Conservation (phyloP, 2,113 vertebrate genomes). For the Ochotona curzoniae region DNA sequence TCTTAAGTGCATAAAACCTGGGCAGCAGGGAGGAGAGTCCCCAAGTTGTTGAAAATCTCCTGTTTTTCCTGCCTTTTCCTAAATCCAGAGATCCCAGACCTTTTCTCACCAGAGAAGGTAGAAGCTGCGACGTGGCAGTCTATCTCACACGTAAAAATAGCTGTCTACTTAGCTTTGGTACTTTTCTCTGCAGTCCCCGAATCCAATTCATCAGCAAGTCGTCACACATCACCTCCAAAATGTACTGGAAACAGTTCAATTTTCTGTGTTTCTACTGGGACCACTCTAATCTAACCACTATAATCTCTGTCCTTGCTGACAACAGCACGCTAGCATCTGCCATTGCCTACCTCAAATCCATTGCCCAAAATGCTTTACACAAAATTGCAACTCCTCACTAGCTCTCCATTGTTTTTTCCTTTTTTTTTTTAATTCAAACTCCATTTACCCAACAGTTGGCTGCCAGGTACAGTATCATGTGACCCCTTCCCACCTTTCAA, state of each 20-base stretch:
- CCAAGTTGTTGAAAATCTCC: background rate
- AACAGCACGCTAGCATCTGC: background rate
- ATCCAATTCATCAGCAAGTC: background rate
- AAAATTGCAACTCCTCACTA: background rate
- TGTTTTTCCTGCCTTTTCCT: background rate
- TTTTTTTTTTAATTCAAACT: background rate
- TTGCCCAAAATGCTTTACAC: background rate
- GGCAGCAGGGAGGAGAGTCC: background rate
- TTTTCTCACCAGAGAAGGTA: background rate
- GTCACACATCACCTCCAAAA: background rate
- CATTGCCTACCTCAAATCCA: background rate
- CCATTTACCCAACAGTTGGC: background rate
- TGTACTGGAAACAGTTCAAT: background rate
- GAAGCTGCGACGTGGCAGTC: background rate
- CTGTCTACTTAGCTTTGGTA: background rate
- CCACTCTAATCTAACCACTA: background rate
- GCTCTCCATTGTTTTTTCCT: background rate
- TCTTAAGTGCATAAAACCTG: background rate
- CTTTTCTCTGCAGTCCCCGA: background rate
- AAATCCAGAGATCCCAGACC: background rate
- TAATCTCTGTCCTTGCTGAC: background rate
- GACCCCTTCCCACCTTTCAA: background rate
- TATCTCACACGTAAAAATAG: background rate
- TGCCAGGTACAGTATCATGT: background rate
- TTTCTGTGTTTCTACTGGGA: background rate